These are phyloP conservation scores for Lasioglossum baleicum DNA, from an alignment of 1,140 invertebrate species.

Conservation along the genomic window DNA sequence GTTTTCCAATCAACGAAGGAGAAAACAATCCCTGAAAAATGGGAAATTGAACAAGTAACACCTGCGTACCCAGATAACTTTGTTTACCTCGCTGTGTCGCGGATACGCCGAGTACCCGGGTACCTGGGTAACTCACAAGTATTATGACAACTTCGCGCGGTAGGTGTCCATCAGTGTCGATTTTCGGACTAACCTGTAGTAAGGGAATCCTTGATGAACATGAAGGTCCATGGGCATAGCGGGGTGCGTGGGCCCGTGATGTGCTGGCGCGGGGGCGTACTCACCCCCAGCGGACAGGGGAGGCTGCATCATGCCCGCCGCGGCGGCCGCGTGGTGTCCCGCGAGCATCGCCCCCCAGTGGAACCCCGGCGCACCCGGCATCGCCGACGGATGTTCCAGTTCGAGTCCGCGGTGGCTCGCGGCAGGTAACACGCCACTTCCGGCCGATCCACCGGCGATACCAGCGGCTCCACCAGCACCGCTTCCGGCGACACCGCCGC, in stretches of 20 bases:
- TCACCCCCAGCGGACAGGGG: conserved; percentile 74
- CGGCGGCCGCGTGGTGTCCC: conserved; percentile 80
- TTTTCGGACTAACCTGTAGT: conserved; percentile 85
- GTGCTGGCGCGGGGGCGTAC: conserved; percentile 77
- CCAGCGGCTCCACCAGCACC: conserved; percentile 70
- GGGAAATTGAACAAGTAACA: no score
- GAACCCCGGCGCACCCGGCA: conserved; percentile 74
- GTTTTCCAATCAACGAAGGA: no score
- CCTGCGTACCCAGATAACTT: no score
- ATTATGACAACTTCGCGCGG: no score
- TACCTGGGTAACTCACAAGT: no score
- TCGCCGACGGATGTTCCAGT: conserved; percentile 74
- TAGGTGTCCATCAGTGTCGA: no score
- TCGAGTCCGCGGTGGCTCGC: conserved; percentile 59
- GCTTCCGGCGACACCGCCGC: conserved; percentile 75
- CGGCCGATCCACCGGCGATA: conserved; percentile 61
- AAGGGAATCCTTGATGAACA: conserved; percentile 92
- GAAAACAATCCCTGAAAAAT: no score
- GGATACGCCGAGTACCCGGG: no score
- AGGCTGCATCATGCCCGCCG: conserved; percentile 83
- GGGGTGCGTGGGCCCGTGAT: conserved; percentile 78
- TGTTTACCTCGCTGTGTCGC: no score
- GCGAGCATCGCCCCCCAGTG: conserved; percentile 78
- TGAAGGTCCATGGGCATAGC: conserved; percentile 92
- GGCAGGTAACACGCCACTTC: conserved; percentile 63